Evolutionary conservation across 2,888 invertebrate species (phyloP).

Genomic region (Ochropleura leucogaster): DNA sequence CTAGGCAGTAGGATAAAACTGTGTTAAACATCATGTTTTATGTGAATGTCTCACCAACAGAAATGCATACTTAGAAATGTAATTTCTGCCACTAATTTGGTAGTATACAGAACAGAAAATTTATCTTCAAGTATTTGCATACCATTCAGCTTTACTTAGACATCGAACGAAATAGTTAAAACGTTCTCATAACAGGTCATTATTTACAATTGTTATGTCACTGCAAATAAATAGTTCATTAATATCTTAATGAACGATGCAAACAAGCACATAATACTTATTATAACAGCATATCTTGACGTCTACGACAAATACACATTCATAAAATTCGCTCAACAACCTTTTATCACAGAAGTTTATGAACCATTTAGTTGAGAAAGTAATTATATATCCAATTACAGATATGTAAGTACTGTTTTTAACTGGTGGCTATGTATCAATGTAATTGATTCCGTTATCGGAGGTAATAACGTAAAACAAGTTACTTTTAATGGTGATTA

Average conservation of each 20-base stretch:
- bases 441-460: constrained; percentile 35
- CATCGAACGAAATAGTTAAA: background rate
- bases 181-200: constrained; percentile 1
- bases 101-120: background rate
- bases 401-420: constrained; percentile 26
- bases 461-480: constrained; percentile 11
- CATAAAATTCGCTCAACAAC: constrained; percentile 11
- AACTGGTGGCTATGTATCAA: background rate
- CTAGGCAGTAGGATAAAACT: too few species aligned
- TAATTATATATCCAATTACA: constrained; percentile 27
- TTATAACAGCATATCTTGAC: background rate
- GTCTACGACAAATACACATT: constrained; percentile 13
- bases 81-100: background rate
- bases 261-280: background rate
- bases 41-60: background rate
- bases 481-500: background rate
- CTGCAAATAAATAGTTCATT: background rate
- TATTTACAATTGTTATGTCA: constrained; percentile 8
- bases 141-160: background rate
- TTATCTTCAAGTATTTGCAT: background rate
- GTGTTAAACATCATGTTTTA: background rate
- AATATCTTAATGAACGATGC: background rate
- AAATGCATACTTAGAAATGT: background rate
- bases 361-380: constrained; percentile 29
- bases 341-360: constrained; percentile 32